These are phyloP conservation scores for Pyrochroa serraticornis DNA, from an alignment of 2,888 invertebrate genomes.

Conservation along the genomic window DNA sequence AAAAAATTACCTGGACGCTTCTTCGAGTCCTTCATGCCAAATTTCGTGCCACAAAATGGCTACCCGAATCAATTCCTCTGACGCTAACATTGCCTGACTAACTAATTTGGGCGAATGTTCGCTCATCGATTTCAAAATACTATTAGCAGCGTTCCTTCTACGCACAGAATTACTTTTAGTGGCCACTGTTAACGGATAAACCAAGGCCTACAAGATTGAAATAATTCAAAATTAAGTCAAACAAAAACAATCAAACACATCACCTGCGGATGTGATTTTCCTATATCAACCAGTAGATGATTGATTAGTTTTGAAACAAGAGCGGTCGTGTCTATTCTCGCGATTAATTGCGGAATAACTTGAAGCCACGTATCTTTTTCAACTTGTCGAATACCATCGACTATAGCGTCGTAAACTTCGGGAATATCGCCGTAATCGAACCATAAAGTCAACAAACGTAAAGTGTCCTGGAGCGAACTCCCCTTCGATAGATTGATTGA, in stretches of 20 bases:
- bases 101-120: constrained; percentile 93
- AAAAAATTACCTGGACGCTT: constrained; percentile 72
- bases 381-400: constrained; percentile 89
- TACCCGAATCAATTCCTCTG: constrained; percentile 95
- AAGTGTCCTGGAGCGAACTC: constrained; percentile 94
- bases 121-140: constrained; percentile 93
- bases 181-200: constrained; percentile 95
- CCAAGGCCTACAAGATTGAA: constrained; percentile 75
- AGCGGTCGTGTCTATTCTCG: constrained; percentile 93
- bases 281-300: constrained; percentile 92
- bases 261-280: constrained; percentile 87
- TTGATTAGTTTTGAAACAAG: constrained; percentile 91
- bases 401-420: constrained; percentile 91
- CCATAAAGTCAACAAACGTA: constrained; percentile 93
- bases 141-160: constrained; percentile 89
- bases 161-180: constrained; percentile 89
- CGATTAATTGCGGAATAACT: constrained; percentile 98
- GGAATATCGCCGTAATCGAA: constrained; percentile 96
- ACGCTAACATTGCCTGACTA: constrained; percentile 94
- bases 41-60: constrained; percentile 99
- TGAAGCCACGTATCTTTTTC: constrained; percentile 99
- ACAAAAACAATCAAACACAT: neutral
- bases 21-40: constrained; percentile 98
- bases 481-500: constrained; percentile 92
- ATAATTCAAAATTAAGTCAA: neutral